Evolutionary conservation across 2,113 vertebrate genomes (phyloP).

Genomic region (Columba janthina): DNA sequence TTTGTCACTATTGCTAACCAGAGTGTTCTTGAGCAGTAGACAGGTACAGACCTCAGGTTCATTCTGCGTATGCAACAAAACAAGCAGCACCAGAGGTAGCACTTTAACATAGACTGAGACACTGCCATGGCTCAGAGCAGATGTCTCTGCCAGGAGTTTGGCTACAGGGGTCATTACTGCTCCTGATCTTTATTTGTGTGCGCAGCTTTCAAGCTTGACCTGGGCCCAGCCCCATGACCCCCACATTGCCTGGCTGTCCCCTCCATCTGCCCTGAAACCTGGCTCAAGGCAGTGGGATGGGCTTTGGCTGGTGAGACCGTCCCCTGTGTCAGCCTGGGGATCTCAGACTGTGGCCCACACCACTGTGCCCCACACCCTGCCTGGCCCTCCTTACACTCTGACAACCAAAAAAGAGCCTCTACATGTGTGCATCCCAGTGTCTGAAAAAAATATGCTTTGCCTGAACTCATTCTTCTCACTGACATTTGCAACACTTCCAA

Average conservation of each 20-base stretch:
- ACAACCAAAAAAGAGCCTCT: background rate
- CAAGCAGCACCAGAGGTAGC: background rate
- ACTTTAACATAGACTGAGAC: no score
- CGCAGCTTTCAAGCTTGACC: background rate
- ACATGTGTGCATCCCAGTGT: background rate
- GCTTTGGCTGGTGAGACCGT: fast-evolving
- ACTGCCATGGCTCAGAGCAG: fast-evolving
- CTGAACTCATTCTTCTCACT: background rate
- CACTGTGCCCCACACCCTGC: no score
- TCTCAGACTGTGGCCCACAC: no score
- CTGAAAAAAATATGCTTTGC: background rate
- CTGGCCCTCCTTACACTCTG: background rate
- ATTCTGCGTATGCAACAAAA: background rate
- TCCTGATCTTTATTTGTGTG: background rate
- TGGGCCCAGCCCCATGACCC: background rate
- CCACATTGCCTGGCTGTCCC: fast-evolving
- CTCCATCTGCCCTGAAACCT: background rate
- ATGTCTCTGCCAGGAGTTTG: background rate
- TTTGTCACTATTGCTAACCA: background rate
- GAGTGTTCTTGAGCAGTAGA: background rate
- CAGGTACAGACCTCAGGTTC: background rate
- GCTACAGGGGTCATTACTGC: fast-evolving
- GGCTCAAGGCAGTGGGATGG: fast-evolving
- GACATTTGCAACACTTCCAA: background rate
- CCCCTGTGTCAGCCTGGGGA: background rate